A percentile compares a stretch with the other conserved stretches of the same genome.
These are phyloP conservation scores for Epinephelus lanceolatus DNA, from an alignment of 2,113 vertebrate genomes.

Conservation along the genomic window DNA sequence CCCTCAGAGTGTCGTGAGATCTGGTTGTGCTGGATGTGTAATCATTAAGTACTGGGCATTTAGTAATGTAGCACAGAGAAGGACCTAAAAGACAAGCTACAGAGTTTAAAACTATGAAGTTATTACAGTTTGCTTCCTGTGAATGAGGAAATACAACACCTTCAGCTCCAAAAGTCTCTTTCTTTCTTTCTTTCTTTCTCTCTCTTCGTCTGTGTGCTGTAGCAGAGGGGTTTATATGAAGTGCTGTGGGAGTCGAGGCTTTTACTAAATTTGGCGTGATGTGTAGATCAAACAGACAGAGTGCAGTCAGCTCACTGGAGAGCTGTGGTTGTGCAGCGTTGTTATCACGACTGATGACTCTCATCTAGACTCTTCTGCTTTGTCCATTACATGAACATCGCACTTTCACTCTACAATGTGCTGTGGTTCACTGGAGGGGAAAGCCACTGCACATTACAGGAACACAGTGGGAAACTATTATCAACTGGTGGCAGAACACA, in stretches of 20 bases:
- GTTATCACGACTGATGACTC: conserved; percentile 17
- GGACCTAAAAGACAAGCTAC: no score
- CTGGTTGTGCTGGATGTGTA: conserved; percentile 20
- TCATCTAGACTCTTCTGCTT: conserved; percentile 66
- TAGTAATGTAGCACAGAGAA: neutral
- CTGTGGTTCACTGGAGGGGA: neutral
- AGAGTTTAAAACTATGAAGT: neutral
- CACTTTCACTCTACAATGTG: conserved; percentile 14
- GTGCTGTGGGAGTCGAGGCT: conserved; percentile 19
- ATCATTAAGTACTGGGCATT: neutral
- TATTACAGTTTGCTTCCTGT: neutral
- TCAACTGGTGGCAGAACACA: neutral
- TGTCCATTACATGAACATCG: conserved; percentile 47
- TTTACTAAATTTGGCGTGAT: conserved; percentile 33
- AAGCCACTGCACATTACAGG: neutral
- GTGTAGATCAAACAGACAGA: conserved; percentile 21
- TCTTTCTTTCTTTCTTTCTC: neutral
- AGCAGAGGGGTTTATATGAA: neutral
- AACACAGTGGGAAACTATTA: neutral
- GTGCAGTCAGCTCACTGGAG: conserved; percentile 26
- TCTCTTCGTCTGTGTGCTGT: neutral
- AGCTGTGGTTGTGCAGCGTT: conserved; percentile 26
- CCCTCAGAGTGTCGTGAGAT: conserved; percentile 9
- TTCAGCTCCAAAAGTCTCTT: neutral
- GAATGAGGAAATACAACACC: neutral